Percentiles rank a stretch among this genome's conserved stretches.
These are phyloP conservation scores for Periphyllus acericola DNA, from an alignment of 2,888 invertebrate species.

Conservation along the genomic window DNA sequence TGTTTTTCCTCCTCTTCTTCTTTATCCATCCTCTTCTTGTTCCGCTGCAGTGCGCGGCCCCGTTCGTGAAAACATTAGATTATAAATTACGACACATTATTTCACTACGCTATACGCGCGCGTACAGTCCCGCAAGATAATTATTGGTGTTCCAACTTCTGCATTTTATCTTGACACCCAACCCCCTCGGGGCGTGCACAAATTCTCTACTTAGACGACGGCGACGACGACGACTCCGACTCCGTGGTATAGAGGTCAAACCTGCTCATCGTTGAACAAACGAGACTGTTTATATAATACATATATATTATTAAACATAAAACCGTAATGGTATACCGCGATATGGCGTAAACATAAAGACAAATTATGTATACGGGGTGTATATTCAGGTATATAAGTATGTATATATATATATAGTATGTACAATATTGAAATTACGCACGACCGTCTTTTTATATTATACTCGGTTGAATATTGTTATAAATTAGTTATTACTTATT, in stretches of 20 bases:
- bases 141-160: slow-evolving; percentile 39
- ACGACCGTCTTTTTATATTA: background rate
- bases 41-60: background rate
- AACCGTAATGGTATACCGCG: no score
- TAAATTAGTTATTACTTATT: no score
- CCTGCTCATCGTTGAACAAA: slow-evolving; percentile 32
- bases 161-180: slow-evolving; percentile 34
- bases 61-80: slow-evolving; percentile 42
- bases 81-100: slow-evolving; percentile 52
- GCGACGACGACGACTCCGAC: no score
- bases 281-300: background rate
- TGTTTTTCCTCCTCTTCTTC: background rate
- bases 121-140: slow-evolving; percentile 16
- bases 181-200: slow-evolving; percentile 43
- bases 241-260: background rate
- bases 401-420: no score
- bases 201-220: background rate
- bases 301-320: no score
- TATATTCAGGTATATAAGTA: no score
- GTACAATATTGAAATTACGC: no score
- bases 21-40: background rate
- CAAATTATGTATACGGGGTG: background rate
- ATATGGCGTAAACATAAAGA: slow-evolving; percentile 29
- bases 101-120: background rate
- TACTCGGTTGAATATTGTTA: slow-evolving; percentile 9